Percentiles rank a stretch among this genome's conserved stretches.
phyloP scores from a whole-genome alignment of 1,140 invertebrate species.

The Drosophila saltans region DNA sequence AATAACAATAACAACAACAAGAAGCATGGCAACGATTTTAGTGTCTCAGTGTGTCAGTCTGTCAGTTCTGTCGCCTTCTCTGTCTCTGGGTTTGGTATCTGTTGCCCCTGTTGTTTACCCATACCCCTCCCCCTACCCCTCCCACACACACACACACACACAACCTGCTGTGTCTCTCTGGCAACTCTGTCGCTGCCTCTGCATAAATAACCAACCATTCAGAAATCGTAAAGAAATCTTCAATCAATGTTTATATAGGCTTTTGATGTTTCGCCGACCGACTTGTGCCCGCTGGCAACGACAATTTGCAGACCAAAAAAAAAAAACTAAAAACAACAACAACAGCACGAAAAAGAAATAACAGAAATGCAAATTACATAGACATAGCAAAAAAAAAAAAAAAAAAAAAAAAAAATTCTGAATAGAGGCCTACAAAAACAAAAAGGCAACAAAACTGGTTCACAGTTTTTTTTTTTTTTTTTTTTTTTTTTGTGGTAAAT shows the following conservation, averaged over 20 bases:
- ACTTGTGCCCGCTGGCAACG: conserved; percentile 57
- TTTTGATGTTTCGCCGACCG: conserved; percentile 68
- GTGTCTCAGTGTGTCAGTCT: conserved; percentile 78
- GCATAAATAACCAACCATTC: conserved; percentile 82
- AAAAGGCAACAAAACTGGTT: neutral
- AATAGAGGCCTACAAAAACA: conserved; percentile 12
- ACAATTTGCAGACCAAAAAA: conserved; percentile 64
- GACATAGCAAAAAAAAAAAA: conserved; percentile 31
- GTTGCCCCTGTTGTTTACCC: too few species aligned
- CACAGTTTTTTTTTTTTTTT: neutral
- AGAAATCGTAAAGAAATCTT: conserved; percentile 82
- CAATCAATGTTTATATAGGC: conserved; percentile 81
- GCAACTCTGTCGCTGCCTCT: conserved; percentile 50
- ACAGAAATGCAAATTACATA: conserved; percentile 76
- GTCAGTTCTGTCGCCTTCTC: conserved; percentile 53
- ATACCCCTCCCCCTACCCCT: neutral
- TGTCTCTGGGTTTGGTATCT: conserved; percentile 23
- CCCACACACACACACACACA: neutral
- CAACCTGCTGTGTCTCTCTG: conserved; percentile 6
- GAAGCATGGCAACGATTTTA: conserved; percentile 69
- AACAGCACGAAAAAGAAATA: conserved; percentile 14
- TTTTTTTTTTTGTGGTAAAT: neutral
- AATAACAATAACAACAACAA: conserved; percentile 45
- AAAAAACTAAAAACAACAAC: conserved; percentile 3
- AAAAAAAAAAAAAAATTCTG: neutral